Evolutionary conservation across 2,888 invertebrate species (phyloP).

Genomic region (Blera fallax): DNA sequence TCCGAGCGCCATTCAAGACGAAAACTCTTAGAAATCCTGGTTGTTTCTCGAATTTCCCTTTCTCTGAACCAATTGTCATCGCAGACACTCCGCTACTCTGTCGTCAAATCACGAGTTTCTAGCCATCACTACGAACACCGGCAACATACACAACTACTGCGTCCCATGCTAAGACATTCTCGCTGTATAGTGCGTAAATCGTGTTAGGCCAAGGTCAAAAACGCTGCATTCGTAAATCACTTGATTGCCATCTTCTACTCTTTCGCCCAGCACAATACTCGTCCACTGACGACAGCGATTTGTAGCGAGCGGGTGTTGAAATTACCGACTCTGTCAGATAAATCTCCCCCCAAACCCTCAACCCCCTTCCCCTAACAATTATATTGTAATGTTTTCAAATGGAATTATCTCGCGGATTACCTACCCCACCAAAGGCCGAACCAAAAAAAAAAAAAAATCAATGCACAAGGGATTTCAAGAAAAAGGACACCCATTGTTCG

Average conservation of each 20-base stretch:
- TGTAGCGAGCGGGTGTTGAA: conserved; percentile 1
- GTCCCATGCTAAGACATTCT: not conserved
- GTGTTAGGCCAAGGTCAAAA: conserved; percentile 33
- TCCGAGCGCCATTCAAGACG: no score
- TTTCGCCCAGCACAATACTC: not conserved
- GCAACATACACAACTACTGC: not conserved
- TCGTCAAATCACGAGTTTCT: not conserved
- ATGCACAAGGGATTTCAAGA: conserved; percentile 9
- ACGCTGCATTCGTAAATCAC: conserved; percentile 21
- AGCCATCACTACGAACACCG: no score
- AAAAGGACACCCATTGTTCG: conserved; percentile 33
- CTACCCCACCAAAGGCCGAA: not conserved
- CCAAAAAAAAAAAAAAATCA: conserved; percentile 7
- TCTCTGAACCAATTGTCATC: not conserved
- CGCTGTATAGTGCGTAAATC: conserved; percentile 8
- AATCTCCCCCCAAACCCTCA: not conserved
- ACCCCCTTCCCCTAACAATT: not conserved
- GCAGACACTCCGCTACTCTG: not conserved
- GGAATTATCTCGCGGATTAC: conserved; percentile 28
- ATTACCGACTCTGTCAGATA: conserved; percentile 16
- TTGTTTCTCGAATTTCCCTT: not conserved
- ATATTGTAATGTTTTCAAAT: conserved; percentile 3
- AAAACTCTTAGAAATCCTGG: no score
- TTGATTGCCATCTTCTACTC: not conserved
- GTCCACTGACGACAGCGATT: conserved; percentile 6